Evolutionary conservation across 2,888 invertebrate species (phyloP).

Genomic region (Leptura quadrifasciata): DNA sequence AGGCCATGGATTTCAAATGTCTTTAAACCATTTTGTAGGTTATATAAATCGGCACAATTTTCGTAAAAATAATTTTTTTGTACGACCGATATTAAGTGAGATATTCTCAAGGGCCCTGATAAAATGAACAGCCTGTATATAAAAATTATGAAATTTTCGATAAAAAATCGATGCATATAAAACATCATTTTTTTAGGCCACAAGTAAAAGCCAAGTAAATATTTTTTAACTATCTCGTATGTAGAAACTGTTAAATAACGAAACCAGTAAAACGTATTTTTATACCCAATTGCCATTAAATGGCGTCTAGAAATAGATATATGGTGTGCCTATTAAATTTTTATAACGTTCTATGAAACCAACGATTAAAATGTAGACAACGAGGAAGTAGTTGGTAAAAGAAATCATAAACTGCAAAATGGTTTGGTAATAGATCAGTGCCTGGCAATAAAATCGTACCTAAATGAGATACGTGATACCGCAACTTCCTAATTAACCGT

Average conservation of each 20-base stretch:
- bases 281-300: background rate
- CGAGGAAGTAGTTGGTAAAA: background rate
- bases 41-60: no score
- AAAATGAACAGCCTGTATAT: no score
- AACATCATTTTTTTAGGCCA: no score
- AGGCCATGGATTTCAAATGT: no score
- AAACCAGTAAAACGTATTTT: background rate
- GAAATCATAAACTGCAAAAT: background rate
- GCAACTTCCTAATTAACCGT: background rate
- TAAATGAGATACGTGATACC: background rate
- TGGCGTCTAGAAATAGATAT: background rate
- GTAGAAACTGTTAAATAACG: background rate
- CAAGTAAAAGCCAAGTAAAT: no score
- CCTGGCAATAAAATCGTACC: background rate
- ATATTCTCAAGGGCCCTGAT: no score
- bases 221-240: background rate
- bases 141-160: no score
- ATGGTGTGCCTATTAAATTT: conserved; percentile 2
- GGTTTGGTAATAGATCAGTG: background rate
- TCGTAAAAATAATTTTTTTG: no score
- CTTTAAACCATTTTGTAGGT: no score
- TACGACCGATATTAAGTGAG: no score
- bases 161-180: no score
- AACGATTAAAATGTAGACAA: background rate
- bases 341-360: background rate